Base-by-base conservation (phyloP, 2,888 invertebrate species). In the Andricus quercusramuli region DNA sequence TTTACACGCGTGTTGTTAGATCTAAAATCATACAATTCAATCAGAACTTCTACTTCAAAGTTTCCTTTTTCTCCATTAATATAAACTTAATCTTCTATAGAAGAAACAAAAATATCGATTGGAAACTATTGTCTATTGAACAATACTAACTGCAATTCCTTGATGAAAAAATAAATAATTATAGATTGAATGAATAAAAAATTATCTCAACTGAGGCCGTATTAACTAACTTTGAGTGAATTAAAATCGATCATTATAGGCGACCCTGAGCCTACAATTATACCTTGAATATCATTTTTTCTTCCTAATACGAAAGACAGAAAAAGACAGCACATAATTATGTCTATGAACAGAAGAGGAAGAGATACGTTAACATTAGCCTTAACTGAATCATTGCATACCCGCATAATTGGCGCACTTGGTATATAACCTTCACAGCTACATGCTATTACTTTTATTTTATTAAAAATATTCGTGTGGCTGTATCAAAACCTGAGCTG, bases 321-420 rank as follows among this genome's bases (percentile, higher is more conserved):
- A 47, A 56, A 56, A 56, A 51, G 51, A 74, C 51, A 74, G 51
- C 25, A 51, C 3, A 70, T n/a, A n/a, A n/a, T 25, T 68, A 25
- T 56, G 70, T 74, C 51, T 51, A 20, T 47, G 29, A 29, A 29
- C 51, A 47, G 51, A 51, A 47, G 20, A 70, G 70, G 47, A 70
- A 51, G 70, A 70, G 51, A 47, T 9, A 70, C 51, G 51, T 51
- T 70, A 47, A 70, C 70, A 70, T 51, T 51, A 70, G 70, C 70
- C 70, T 51, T 70, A 70, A 70, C 47, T 70, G 70, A 74, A 56
- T 74, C 70, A 74, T 74, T 74, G 51, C 70, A 74, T 74, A 74
- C 70, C 70, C 70, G 70, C 70, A 74, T 74, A 74, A 74, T 70
- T 70, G 47, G 70, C 70, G 32, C 70, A 70, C 70, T 70, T 70